Conservation (phyloP, 2,113 vertebrate genomes). For the Crotalus helleri region DNA sequence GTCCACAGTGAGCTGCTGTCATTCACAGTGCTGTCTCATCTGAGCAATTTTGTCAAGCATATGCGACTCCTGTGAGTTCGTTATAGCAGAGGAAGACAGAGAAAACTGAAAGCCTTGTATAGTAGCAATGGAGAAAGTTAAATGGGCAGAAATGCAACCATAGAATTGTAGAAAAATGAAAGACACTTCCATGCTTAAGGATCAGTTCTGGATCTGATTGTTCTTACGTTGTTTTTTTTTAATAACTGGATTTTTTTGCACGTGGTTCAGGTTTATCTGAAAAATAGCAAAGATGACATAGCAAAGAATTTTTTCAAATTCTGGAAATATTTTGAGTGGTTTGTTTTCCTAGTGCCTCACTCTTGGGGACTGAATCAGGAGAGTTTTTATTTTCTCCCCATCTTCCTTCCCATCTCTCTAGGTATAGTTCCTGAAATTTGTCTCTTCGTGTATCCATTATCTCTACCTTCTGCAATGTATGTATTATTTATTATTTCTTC, state of each 20-base stretch:
- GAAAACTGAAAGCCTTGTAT: conserved; percentile 17
- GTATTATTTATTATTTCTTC: neutral
- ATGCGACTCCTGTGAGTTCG: conserved; percentile 20
- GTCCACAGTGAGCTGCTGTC: neutral
- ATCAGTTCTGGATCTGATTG: neutral
- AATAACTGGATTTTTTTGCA: neutral
- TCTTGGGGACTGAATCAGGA: neutral
- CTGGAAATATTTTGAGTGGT: neutral
- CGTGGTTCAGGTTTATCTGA: neutral
- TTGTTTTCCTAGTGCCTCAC: neutral
- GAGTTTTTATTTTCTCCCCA: neutral
- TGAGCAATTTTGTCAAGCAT: conserved; percentile 9
- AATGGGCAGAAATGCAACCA: conserved; percentile 23
- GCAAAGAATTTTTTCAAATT: neutral
- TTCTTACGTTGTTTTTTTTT: neutral
- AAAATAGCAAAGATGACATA: neutral
- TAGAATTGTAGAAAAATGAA: conserved; percentile 26
- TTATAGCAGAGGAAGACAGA: conserved; percentile 41
- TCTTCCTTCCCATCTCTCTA: neutral
- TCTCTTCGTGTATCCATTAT: neutral
- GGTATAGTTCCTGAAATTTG: neutral
- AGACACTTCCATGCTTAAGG: neutral
- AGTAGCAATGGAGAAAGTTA: conserved; percentile 23
- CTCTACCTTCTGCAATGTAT: neutral
- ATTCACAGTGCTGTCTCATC: conserved; percentile 1